A percentile compares a stretch with the other conserved stretches of the same genome.
These are phyloP conservation scores for Plectrocnemia conspersa DNA, from an alignment of 1,140 invertebrate species.

Conservation along the genomic window DNA sequence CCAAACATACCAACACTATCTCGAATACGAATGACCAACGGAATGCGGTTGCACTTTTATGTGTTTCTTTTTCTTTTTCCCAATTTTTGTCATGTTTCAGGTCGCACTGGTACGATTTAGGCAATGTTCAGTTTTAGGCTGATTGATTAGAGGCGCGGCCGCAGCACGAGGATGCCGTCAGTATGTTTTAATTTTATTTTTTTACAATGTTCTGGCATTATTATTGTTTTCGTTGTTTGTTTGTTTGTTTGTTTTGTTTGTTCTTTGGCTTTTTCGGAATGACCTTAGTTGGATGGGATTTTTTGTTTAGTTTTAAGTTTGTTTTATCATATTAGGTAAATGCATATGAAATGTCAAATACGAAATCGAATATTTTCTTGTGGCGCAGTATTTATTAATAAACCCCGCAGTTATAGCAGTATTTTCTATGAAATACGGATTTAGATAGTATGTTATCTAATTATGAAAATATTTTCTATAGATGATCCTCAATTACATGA, in stretches of 20 bases:
- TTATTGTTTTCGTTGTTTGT: conserved; percentile 26
- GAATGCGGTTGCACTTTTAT: conserved; percentile 24
- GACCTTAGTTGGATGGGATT: background rate
- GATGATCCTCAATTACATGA: no score
- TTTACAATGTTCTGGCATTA: no score
- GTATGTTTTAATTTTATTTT: no score
- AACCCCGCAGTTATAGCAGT: no score
- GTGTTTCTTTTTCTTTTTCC: conserved; percentile 29
- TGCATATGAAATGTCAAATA: no score
- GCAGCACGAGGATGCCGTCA: conserved; percentile 30
- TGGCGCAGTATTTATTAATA: no score
- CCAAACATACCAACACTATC: conserved; percentile 4
- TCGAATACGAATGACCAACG: conserved; percentile 8
- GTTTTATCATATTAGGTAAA: no score
- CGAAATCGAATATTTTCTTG: no score
- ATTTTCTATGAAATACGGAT: no score
- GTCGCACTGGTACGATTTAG: conserved; percentile 31
- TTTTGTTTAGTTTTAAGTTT: no score
- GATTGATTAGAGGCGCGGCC: conserved; percentile 26
- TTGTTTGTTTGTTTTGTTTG: conserved; percentile 22
- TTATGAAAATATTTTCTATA: no score
- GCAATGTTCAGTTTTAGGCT: conserved; percentile 31
- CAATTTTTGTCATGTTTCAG: conserved; percentile 30
- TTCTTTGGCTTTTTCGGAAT: conserved; percentile 2
- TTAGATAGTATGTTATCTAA: no score